Conservation (phyloP, 2,797 vertebrate species). For the Myotis myotis region DNA sequence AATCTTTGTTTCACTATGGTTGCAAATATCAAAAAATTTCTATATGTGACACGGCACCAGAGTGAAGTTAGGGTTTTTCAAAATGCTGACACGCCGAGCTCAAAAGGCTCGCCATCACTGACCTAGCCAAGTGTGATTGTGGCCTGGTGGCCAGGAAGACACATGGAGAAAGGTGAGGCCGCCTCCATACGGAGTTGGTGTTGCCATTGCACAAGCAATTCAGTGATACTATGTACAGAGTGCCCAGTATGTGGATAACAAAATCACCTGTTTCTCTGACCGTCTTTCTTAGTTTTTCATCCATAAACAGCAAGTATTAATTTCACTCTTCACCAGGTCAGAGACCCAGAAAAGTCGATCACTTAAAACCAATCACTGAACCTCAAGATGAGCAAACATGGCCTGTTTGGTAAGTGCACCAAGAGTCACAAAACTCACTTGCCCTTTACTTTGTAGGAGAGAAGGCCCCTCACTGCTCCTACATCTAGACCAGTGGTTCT, state of each 20-base stretch:
- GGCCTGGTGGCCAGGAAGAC: background rate
- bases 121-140: background rate
- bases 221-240: background rate
- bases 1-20: no score
- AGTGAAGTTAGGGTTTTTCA: no score
- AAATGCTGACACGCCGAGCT: no score
- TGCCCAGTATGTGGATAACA: background rate
- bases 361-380: constrained; percentile 17
- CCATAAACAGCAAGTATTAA: background rate
- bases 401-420: background rate
- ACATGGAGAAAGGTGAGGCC: background rate
- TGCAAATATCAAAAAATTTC: no score
- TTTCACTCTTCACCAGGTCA: background rate
- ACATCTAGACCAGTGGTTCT: background rate
- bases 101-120: no score
- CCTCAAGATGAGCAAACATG: background rate
- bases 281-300: constrained; percentile 5
- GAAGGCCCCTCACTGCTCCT: background rate
- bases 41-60: no score
- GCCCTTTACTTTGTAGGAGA: background rate
- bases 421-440: background rate
- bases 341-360: background rate
- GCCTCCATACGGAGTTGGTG: background rate
- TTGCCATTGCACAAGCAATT: background rate
- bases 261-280: background rate